Evolutionary conservation across 1,140 invertebrate species (phyloP), one percentile per base, ranked within the genome.

Genomic region (Wiebesia pumilae): DNA sequence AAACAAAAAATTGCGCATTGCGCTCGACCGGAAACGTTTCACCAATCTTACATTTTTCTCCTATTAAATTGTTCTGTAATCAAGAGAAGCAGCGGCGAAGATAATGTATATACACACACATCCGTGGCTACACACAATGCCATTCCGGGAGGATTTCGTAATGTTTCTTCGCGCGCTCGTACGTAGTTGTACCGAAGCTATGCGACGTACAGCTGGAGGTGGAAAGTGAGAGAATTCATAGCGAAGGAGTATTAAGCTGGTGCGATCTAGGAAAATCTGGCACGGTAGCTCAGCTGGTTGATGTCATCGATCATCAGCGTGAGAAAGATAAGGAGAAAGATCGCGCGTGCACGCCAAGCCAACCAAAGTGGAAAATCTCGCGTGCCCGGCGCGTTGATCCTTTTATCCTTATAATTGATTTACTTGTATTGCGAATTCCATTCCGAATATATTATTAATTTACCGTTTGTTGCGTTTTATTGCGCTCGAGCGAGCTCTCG

Each of bases 251-350:
- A n/a, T 47, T 47, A 47, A 47, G 43, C 27, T 3, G 24, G 14
- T 27, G 3, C 27, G 19, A 2, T 62, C 24, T 4, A 14, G 19
- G 10, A 21, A 83, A 40, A 40, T 47, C 4, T 27, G 9, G 16
- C 38, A 21, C 82, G 75, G 83, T 65, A 83, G 67, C 54, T 65
- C 35, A 21, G 9, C 2, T 38, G n/a, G 27, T 62, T 78, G 40
- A 65, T 84, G 83, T 79, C 75, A 84, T 84, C 83, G 83, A 79
- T 84, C 83, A 78, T 78, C 43, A 81, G 35, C 83, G 83, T 78
- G 83, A 79, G 83, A 79, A 79, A 84, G 75, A 78, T 79, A 67
- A 75, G 51, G 40, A 21, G 83, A 84, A 83, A 62, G 81, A 83
- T 47, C 58, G 58, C 21, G 21, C 58, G 58, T 3, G 24, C 58